phyloP scores from a whole-genome alignment of 2,888 invertebrate genomes.

The Apamea epomidion region DNA sequence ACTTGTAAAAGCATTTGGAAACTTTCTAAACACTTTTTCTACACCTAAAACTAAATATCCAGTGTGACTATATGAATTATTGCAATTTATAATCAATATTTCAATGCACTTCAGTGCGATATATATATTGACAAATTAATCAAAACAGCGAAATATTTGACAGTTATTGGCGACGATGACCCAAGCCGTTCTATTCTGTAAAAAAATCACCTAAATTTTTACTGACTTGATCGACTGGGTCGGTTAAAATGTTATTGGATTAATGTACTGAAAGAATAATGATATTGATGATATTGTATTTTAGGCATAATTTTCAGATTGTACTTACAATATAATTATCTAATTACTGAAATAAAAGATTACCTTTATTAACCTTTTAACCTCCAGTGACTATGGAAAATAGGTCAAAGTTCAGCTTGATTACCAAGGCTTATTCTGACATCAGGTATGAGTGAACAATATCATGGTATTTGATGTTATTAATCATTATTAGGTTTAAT shows the following conservation, averaged over 20 bases:
- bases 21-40: no score
- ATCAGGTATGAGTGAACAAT: not conserved
- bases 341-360: conserved; percentile 30
- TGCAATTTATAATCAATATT: not conserved
- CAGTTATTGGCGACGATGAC: not conserved
- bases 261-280: not conserved
- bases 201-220: no score
- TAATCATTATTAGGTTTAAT: not conserved
- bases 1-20: not conserved
- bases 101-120: not conserved
- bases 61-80: no score
- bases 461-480: not conserved
- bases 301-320: not conserved
- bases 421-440: not conserved
- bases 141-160: not conserved
- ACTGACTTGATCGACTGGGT: no score
- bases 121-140: not conserved
- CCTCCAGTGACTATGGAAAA: conserved; percentile 1
- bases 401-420: conserved; percentile 47
- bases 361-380: conserved; percentile 15
- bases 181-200: no score
- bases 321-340: not conserved
- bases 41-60: no score
- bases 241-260: not conserved
- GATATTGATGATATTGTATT: not conserved